Base-by-base conservation (phyloP, 2,888 invertebrate genomes). In the Malacosoma neustria region DNA sequence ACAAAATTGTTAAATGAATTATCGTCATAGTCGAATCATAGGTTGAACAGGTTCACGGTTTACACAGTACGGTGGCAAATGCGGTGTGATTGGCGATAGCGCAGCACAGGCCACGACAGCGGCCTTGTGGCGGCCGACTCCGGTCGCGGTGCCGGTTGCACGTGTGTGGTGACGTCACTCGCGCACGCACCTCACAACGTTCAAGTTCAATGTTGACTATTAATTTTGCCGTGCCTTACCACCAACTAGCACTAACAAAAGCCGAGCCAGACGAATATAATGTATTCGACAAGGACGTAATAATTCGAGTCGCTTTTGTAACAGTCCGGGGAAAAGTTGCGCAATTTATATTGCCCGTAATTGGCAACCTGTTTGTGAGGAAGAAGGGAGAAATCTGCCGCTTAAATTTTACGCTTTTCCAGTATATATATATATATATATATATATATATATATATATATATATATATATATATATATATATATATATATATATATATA, bases 201-300 rank as follows among this genome's bases (percentile, higher is more conserved):
- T 81, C 84, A 84, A 82, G 82, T 84, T 84, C 84, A 84, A 81
- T 82, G 84, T 54, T 82, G 73, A 63, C 70, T 70, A 70, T 75
- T 75, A 73, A 72, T 73, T 75, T 67, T 57, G 65, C 64, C 56
- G 63, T 61, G 58, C 60, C 59, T 60, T 59, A 56, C 58, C 61
- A 65, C 61, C 52, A 51, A 44, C 57, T 50, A 53, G 49, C 50
- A 51, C 46, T 49, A 42, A 36, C 41, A 33, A 37, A 13, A 2
- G 11, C 11, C 12, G 13, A 22, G 3, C 22, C 22, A 4, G 22
- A 29, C 15, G 22, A 22, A 29, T 14, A 22, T 22, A 22, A 22
- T 22, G 22, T 42, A 30, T 31, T 40, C 30, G 42, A 48, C 52
- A 52, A 52, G 52, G 52, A 47, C 46, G 44, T 43, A 22, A 22